Conservation (phyloP, 2,797 vertebrate species). For the Pangasius sanitwongsei region DNA sequence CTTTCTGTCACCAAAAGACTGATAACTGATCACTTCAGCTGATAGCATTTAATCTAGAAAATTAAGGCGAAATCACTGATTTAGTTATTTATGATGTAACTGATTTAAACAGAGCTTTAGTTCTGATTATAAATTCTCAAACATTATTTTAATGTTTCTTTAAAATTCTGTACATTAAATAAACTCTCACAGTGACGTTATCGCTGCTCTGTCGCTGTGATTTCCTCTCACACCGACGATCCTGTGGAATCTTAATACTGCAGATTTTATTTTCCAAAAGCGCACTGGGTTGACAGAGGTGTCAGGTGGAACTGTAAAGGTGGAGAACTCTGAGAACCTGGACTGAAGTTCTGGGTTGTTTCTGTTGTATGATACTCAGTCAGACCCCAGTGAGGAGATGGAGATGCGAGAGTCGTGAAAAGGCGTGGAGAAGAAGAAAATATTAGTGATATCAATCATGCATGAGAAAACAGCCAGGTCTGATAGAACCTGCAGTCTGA, state of each 20-base stretch:
- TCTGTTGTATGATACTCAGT: background rate
- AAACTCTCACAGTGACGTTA: background rate
- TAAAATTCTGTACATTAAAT: background rate
- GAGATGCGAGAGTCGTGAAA: too few species aligned
- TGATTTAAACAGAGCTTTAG: background rate
- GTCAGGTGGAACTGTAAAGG: background rate
- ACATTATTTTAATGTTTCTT: background rate
- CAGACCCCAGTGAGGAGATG: background rate
- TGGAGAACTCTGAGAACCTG: background rate
- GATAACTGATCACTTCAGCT: background rate
- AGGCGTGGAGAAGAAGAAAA: background rate
- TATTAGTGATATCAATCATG: background rate
- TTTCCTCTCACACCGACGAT: background rate
- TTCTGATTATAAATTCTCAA: background rate
- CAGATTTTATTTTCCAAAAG: too few species aligned
- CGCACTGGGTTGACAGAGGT: background rate
- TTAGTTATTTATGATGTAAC: background rate
- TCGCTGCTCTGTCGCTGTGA: background rate
- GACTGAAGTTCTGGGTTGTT: background rate
- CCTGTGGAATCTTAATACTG: too few species aligned
- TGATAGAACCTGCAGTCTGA: background rate
- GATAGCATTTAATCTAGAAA: background rate
- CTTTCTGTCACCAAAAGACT: background rate
- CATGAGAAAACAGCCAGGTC: background rate
- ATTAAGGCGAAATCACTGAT: background rate